Conservation (phyloP, 92 coral and sea anemone species). For the Palythoa grandis region DNA sequence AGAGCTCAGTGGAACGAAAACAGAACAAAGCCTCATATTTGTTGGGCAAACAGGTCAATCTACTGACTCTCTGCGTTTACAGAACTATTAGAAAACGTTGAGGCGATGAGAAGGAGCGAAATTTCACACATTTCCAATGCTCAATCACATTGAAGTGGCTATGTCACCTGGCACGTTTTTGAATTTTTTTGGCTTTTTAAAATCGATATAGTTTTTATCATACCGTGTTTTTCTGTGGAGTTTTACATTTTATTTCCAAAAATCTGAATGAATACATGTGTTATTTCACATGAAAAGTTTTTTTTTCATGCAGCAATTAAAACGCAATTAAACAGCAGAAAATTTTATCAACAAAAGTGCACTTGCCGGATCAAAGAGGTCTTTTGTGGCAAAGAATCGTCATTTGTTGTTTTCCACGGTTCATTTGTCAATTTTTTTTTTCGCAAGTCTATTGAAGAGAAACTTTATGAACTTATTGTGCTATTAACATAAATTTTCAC, state of each 20-base stretch:
- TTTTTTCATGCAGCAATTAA: not conserved
- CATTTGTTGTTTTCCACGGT: not conserved
- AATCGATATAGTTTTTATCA: not conserved
- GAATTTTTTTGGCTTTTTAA: no score
- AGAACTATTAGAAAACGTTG: not conserved
- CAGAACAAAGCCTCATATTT: not conserved
- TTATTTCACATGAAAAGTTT: not conserved
- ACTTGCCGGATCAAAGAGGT: not conserved
- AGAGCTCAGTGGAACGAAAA: not conserved
- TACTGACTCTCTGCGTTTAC: not conserved
- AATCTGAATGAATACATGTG: not conserved
- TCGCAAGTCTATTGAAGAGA: not conserved
- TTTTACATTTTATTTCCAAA: not conserved
- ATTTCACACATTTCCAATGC: constrained; percentile 26
- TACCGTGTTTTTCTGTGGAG: not conserved
- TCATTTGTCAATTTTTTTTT: not conserved
- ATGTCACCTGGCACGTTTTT: not conserved
- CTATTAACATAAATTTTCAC: no score
- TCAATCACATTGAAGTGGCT: constrained; percentile 6
- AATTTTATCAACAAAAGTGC: not conserved
- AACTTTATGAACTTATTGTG: not conserved
- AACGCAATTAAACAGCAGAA: not conserved
- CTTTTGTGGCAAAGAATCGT: not conserved
- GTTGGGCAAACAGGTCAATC: no score
- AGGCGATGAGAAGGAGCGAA: not conserved